Percentiles rank a stretch among this genome's conserved stretches.
phyloP scores from a whole-genome alignment of 1,140 invertebrate species.

The Lerema accius region DNA sequence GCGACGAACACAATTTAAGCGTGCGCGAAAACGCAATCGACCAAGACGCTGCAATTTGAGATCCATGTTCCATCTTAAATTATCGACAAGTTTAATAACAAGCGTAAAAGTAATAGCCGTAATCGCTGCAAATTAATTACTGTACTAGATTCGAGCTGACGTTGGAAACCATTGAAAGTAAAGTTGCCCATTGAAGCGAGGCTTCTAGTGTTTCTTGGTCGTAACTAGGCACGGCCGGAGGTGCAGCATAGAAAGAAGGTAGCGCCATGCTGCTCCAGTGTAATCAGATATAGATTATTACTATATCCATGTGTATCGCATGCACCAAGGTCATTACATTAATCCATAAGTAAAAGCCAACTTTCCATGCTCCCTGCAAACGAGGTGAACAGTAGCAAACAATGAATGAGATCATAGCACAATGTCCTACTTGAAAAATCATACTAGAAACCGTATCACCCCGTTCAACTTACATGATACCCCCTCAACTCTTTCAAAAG shows the following conservation, averaged over 20 bases:
- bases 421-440: no score
- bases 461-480: no score
- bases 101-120: constrained; percentile 61
- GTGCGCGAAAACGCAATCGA: constrained; percentile 61
- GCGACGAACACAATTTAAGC: constrained; percentile 60
- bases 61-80: constrained; percentile 72
- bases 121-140: constrained; percentile 69
- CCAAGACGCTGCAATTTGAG: constrained; percentile 67
- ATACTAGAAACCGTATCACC: no score
- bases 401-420: no score
- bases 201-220: background rate
- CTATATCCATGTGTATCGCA: no score
- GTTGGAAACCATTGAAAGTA: constrained; percentile 60
- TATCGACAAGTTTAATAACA: constrained; percentile 76
- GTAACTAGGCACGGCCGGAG: background rate
- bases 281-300: no score
- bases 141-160: constrained; percentile 32
- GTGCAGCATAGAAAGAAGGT: background rate
- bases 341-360: no score
- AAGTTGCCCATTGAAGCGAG: constrained; percentile 31
- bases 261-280: no score
- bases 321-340: no score
- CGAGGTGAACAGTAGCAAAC: no score
- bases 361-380: no score
- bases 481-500: no score